These are phyloP conservation scores for Pipistrellus pipistrellus DNA, from an alignment of 2,797 vertebrate genomes.

Conservation along the genomic window DNA sequence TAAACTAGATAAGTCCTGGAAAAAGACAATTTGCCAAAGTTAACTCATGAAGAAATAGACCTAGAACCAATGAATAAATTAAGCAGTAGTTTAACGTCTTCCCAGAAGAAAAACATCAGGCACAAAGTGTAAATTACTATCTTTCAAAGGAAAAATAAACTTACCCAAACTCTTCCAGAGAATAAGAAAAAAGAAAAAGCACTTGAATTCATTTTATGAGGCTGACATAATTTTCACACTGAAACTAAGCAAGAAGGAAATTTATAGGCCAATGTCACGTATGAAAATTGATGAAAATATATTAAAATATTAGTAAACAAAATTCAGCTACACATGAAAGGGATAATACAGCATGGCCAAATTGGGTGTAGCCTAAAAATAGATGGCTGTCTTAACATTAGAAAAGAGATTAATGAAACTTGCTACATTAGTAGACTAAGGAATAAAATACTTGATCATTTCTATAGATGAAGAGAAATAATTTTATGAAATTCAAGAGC, in stretches of 20 bases:
- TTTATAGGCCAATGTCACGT: not conserved
- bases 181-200: constrained; percentile 4
- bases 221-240: not conserved
- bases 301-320: constrained; percentile 14
- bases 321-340: not conserved
- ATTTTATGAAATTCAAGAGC: constrained; percentile 43
- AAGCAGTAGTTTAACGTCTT: constrained; percentile 24
- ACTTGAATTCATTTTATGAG: constrained; percentile 8
- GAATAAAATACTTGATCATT: not conserved
- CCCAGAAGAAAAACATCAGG: not conserved
- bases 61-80: constrained; percentile 7
- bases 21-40: constrained; percentile 22
- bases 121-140: not conserved
- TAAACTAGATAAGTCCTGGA: not conserved
- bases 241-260: constrained; percentile 24
- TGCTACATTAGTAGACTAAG: not conserved
- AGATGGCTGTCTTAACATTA: constrained; percentile 28
- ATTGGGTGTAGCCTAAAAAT: constrained; percentile 20
- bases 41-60: not conserved
- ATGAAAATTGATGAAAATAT: constrained; percentile 22
- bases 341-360: not conserved
- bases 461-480: constrained; percentile 2
- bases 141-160: not conserved
- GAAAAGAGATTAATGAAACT: constrained; percentile 4
- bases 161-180: not conserved